Base-by-base conservation (phyloP, 2,797 vertebrate species). In the Sebastes vulpes region DNA sequence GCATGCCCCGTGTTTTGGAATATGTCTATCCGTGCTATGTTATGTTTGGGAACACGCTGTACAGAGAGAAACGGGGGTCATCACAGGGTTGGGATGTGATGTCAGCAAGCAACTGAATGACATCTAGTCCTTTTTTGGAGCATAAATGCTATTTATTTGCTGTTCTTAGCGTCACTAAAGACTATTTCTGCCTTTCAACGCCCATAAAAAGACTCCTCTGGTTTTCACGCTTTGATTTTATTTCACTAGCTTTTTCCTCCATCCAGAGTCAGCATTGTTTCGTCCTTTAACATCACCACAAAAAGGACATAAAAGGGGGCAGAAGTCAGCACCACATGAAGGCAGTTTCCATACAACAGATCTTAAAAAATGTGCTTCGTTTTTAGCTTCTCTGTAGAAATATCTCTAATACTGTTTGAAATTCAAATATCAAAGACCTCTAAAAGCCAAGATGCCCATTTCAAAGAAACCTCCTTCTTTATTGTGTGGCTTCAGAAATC, bases 11-110 rank as follows among this genome's bases (percentile, higher is more conserved):
- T 90, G 88, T 91, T 94, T 90, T 89, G 89, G 85, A 85, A 84
- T 46, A 48, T 31, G 68, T 83, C 79, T 63, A 21, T 79, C 75
- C 77, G 31, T 73, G 72, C 63, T 46, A 26, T 48, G 70, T 80
- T 83, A 89, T 94, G 83, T 94, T 94, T 94, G 89, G 90, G 89
- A 90, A 92, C 90, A 79, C 3, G 71, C 46, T 82, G 89, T 91
- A 46, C 83, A 28, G 26, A 28, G 26, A 28, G 26, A 28, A 28
- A 28, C 26, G 26, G 26, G 66, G 60, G 85, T 90, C 72, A 77
- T 50, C 3, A 25, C 25, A n/a, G 48, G 9, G 18, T 50, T 50
- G 48, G n/a, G 21, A 54, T 65, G 65, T 20, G 80, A 71, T 72
- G 82, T 82, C 79, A 79, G 57, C 26, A 26, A 72, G 63, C 14